A percentile compares a stretch with the other conserved stretches of the same genome.
Conservation (phyloP, 1,140 invertebrate species). For the Lepidurus apus region DNA sequence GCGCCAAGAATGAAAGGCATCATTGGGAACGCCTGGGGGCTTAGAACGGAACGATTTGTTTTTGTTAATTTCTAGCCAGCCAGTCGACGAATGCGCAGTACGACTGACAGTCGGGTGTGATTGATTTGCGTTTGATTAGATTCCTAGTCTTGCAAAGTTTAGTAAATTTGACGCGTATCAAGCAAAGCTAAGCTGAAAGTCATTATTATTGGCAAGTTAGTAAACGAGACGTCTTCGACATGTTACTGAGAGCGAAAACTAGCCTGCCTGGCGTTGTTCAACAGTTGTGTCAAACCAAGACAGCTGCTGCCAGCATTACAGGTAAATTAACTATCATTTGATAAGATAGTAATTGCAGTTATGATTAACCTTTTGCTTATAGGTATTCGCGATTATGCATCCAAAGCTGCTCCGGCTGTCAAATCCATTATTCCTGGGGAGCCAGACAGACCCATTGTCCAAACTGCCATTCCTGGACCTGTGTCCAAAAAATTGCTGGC, state of each 20-base stretch:
- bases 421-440: conserved; percentile 45
- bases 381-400: background rate
- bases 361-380: background rate
- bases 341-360: background rate
- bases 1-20: background rate
- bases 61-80: background rate
- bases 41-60: background rate
- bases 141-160: background rate
- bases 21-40: background rate
- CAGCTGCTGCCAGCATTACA: background rate
- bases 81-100: background rate
- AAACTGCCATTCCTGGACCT: conserved; percentile 65
- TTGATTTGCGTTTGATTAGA: background rate
- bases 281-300: background rate
- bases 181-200: background rate
- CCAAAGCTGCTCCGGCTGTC: background rate
- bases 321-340: background rate
- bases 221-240: background rate
- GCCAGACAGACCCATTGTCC: conserved; percentile 56
- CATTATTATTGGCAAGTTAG: background rate
- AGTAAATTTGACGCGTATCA: background rate
- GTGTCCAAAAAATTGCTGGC: conserved; percentile 55
- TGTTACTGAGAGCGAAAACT: background rate
- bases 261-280: background rate
- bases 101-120: background rate